Percentiles rank a stretch among this genome's conserved stretches.
Conservation (phyloP, 2,888 invertebrate species). For the Ecliptopera silaceata region DNA sequence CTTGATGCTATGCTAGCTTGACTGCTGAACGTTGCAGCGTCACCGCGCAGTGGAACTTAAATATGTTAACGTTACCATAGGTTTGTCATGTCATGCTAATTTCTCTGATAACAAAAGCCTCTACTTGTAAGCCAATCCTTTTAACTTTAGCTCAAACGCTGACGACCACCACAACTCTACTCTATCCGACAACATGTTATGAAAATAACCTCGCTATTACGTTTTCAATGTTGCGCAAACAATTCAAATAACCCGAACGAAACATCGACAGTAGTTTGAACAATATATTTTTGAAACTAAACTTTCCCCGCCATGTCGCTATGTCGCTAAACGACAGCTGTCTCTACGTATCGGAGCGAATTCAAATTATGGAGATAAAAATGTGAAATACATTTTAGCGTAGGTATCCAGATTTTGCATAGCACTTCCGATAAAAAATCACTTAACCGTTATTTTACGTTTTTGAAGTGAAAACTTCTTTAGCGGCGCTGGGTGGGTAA, state of each 20-base stretch:
- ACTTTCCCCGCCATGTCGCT: constrained; percentile 41
- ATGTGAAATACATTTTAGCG: constrained; percentile 41
- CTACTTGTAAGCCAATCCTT: no score
- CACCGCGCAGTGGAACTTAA: no score
- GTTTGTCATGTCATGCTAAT: no score
- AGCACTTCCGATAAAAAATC: not conserved
- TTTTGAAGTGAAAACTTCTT: not conserved
- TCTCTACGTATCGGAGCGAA: constrained; percentile 49
- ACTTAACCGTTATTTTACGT: not conserved
- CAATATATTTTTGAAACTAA: constrained; percentile 49
- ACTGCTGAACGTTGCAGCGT: no score
- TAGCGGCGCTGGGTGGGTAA: no score
- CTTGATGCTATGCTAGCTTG: no score
- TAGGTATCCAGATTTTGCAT: constrained; percentile 6
- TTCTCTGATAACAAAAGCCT: no score
- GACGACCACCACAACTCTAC: no score
- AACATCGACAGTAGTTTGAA: constrained; percentile 18
- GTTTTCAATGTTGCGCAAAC: not conserved
- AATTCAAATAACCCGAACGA: constrained; percentile 16
- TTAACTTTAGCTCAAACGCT: no score
- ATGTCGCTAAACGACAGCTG: constrained; percentile 55
- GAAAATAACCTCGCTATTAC: not conserved
- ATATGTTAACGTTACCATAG: no score
- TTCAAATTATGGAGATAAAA: constrained; percentile 54
- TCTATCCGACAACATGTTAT: no score